Conservation (phyloP, 2,113 vertebrate genomes). For the Nansenia antarctica region DNA sequence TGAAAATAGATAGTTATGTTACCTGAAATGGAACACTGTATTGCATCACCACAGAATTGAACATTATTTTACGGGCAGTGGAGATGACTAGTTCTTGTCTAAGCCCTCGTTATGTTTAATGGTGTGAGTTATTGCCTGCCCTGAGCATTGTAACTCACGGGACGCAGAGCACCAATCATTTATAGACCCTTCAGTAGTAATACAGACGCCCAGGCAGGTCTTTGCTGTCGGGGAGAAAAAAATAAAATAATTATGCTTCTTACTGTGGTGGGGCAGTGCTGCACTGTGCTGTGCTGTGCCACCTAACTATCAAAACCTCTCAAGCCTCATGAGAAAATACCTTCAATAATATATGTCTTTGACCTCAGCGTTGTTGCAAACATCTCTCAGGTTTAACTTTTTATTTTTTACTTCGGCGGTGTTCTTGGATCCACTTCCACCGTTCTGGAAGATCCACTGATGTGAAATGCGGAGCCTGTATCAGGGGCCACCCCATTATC, state of each 20-base stretch:
- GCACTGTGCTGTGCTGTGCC: neutral
- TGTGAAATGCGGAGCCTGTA: conserved; percentile 43
- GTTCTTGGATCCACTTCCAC: conserved; percentile 14
- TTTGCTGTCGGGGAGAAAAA: conserved; percentile 9
- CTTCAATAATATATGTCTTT: conserved; percentile 50
- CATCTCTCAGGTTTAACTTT: conserved; percentile 17
- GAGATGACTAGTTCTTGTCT: conserved; percentile 60
- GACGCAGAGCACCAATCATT: conserved; percentile 66
- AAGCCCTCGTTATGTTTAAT: conserved; percentile 77
- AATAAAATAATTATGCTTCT: conserved; percentile 25
- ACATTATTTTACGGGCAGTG: conserved; percentile 64
- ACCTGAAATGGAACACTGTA: conserved; percentile 37
- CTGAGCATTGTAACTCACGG: conserved; percentile 69
- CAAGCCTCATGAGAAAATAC: conserved; percentile 29
- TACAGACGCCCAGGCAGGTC: conserved; percentile 29
- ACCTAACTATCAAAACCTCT: conserved; percentile 33
- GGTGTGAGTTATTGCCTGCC: conserved; percentile 76
- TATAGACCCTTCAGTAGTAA: conserved; percentile 61
- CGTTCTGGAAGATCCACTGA: conserved; percentile 35
- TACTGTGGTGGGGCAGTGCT: conserved; percentile 10
- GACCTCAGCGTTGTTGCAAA: conserved; percentile 33
- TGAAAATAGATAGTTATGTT: neutral
- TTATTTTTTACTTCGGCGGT: neutral
- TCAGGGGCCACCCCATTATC: conserved; percentile 69
- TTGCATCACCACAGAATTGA: conserved; percentile 55